Evolutionary conservation across 2,113 vertebrate genomes (phyloP), one percentile per base, ranked within the genome.

Genomic region (Scatophagus argus): DNA sequence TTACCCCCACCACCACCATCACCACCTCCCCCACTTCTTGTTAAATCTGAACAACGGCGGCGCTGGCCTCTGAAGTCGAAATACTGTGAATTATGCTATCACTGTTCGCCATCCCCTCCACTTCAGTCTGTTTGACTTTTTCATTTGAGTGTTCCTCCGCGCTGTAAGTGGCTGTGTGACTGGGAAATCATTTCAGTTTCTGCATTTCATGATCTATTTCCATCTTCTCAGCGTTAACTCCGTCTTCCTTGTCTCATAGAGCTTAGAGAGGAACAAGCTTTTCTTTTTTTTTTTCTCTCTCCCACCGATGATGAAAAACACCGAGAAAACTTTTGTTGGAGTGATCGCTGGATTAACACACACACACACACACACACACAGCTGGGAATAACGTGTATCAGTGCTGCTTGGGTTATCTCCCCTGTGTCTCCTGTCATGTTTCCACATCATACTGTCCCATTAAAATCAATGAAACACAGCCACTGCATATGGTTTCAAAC

Each of bases 141-240:
- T 82, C 82, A 32, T 82, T 81, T 66, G 73, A 81, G 85, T 83
- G 74, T 81, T 88, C 64, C 69, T 62, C 54, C 78, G 79, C 76
- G 62, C 88, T 77, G 83, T 90, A 88, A 87, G 89, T 84, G 85
- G 77, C 88, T 88, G 87, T 87, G 86, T 87, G 82, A 90, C 83
- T 87, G 78, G 86, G 87, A 91, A 90, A 89, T 89, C 81, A 87
- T 87, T 87, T 79, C 81, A 72, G 82, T 88, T 89, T 89, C 81
- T 79, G 71, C 75, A 88, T 90, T 91, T 91, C 84, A 86, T 88
- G 85, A 91, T 92, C 91, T 93, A 91, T 92, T 92, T 93, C 89
- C 86, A 91, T 91, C 89, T 90, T n/a, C 79, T 67, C 81, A 64
- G 89, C 43, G 52, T 80, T n/a, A 82, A 46, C 78, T 78, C 70